A percentile compares a stretch with the other conserved stretches of the same genome.
phyloP scores from a whole-genome alignment of 2,888 invertebrate species.

The Pollenia griseotomentosa region DNA sequence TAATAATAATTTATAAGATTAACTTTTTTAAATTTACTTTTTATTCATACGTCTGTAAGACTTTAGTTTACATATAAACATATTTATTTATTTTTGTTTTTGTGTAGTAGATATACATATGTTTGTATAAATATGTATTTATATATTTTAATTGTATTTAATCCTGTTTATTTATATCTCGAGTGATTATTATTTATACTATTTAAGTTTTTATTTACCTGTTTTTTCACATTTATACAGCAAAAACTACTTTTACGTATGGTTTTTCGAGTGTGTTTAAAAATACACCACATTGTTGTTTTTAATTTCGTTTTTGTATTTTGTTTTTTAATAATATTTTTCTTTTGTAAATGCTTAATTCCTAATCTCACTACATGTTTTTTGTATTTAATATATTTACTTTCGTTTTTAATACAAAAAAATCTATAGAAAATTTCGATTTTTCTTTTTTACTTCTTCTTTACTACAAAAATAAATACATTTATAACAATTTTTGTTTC shows the following conservation, averaged over 20 bases:
- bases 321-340: constrained; percentile 29
- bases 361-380: constrained; percentile 73
- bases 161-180: constrained; percentile 22
- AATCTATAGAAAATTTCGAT: constrained; percentile 63
- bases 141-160: constrained; percentile 17
- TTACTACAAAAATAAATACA: constrained; percentile 73
- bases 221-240: constrained; percentile 73
- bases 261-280: constrained; percentile 15
- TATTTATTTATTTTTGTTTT: constrained; percentile 15
- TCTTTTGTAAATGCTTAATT: constrained; percentile 69
- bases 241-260: constrained; percentile 73
- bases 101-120: not conserved
- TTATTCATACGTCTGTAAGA: not conserved
- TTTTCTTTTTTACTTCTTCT: constrained; percentile 27
- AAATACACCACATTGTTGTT: constrained; percentile 5
- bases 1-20: constrained; percentile 18
- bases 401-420: constrained; percentile 61
- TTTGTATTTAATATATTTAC: constrained; percentile 61
- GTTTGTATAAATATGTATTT: not conserved
- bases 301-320: constrained; percentile 18
- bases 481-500: constrained; percentile 63
- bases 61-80: constrained; percentile 52
- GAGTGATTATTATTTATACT: constrained; percentile 29
- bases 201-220: constrained; percentile 27
- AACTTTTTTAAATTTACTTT: not conserved